Percentiles rank a stretch among this genome's conserved stretches.
phyloP scores from a whole-genome alignment of 2,113 vertebrate species.

The Speoplatyrhinus poulsoni region DNA sequence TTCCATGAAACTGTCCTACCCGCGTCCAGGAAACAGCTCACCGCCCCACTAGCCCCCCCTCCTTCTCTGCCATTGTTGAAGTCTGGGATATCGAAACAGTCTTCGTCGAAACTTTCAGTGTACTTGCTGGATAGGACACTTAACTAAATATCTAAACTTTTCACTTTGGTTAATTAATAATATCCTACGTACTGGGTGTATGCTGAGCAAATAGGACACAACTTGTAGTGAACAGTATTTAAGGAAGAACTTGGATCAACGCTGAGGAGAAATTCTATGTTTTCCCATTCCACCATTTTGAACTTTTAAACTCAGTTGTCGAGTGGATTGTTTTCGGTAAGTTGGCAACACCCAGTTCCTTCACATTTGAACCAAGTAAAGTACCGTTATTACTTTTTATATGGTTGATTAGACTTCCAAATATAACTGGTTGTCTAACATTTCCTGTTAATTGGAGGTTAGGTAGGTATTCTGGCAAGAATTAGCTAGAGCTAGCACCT shows the following conservation, averaged over 20 bases:
- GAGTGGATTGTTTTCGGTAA: constrained; percentile 50
- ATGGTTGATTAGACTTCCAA: neutral
- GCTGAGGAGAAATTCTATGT: constrained; percentile 48
- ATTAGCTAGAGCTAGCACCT: neutral
- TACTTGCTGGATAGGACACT: too few species aligned
- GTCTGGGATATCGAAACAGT: constrained; percentile 51
- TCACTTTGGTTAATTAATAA: neutral
- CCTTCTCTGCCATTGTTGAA: constrained; percentile 63
- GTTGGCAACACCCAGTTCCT: constrained; percentile 2
- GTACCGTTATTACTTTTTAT: too few species aligned
- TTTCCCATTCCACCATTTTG: constrained; percentile 79
- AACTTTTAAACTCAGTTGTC: constrained; percentile 66
- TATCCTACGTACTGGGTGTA: fast-evolving
- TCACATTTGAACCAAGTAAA: neutral
- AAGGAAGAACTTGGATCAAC: constrained; percentile 61
- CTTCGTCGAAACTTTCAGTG: constrained; percentile 53
- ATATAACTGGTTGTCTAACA: neutral
- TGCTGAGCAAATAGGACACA: neutral
- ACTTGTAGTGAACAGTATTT: constrained; percentile 12
- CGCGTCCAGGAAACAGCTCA: constrained; percentile 66
- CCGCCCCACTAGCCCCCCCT: constrained; percentile 48
- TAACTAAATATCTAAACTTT: neutral
- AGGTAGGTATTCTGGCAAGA: neutral
- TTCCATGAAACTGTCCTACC: constrained; percentile 41
- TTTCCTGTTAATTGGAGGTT: neutral